Base-by-base conservation (phyloP, 2,113 vertebrate species). In the Trichomycterus rosablanca region DNA sequence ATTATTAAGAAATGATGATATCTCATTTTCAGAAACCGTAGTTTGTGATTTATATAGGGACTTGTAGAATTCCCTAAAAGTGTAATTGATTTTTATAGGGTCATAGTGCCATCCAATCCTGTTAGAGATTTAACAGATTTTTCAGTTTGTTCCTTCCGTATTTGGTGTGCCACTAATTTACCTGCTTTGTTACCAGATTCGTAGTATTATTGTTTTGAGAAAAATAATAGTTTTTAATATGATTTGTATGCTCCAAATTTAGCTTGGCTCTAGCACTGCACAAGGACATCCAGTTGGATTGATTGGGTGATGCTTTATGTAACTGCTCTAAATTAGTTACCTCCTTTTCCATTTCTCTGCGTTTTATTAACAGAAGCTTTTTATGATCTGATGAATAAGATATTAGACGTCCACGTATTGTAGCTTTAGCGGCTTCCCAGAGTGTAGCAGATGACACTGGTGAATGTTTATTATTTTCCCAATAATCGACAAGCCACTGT, bases 191-290 rank as follows among this genome's bases (percentile, higher is more conserved):
- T 40, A 18, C 20, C 14, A 11, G 20, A 39, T 50, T 61, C 44
- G 16, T 61, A 61, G 28, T 39, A 50, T 10, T 50, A 26, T 24
- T 39, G 45, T 50, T 61, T 61, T 4, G 45, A 37, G 20, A 48
- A 45, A 16, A 28, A 49, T 2, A 26, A 12, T 35, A 48, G 10
- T 35, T 51, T 44, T 50, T 39, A 7, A 40, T n/a, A n/a, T 51
- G 32, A 49, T 61, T 51, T 18, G 22, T 61, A 42, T 42, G 14
- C 5, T 42, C 40, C 15, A 42, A 42, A 42, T 42, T 42, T 42
- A 42, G 15, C 15, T 42, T 42, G n/a, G 40, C 40, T 3, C 40
- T 42, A 42, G 40, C 40, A 4, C n/a, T 42, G 16, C 40, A 42
- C 40, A 42, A 18, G 40, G 40, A 8, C 5, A 42, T 18, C 40